Conservation (phyloP, 2,113 vertebrate genomes). For the Ceyx margarethae region DNA sequence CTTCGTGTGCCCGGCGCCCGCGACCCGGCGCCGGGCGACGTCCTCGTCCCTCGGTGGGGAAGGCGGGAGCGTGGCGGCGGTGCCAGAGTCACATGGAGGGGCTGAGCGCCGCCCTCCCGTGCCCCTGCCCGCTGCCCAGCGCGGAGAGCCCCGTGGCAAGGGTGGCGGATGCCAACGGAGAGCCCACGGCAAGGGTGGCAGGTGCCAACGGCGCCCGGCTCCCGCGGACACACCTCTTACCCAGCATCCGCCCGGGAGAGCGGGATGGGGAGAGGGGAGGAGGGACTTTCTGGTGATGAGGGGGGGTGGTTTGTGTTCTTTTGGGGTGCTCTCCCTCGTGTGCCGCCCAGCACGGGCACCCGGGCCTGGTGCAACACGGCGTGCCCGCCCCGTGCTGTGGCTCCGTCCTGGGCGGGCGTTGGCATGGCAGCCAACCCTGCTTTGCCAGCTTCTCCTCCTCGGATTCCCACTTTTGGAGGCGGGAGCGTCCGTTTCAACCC, state of each 20-base stretch:
- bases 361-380: fast-evolving
- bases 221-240: conserved; percentile 65
- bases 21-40: neutral
- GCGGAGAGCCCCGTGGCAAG: neutral
- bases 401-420: neutral
- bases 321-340: neutral
- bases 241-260: conserved; percentile 57
- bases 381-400: neutral
- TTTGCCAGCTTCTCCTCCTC: neutral
- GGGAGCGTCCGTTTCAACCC: fast-evolving
- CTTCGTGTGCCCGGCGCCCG: neutral
- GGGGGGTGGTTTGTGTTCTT: neutral
- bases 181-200: neutral
- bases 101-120: neutral
- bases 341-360: fast-evolving
- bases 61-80: fast-evolving
- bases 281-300: neutral
- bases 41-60: neutral
- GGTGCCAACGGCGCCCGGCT: neutral
- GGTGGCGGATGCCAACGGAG: neutral
- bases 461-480: neutral
- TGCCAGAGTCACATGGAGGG: fast-evolving
- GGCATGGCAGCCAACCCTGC: fast-evolving
- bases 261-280: conserved; percentile 40
- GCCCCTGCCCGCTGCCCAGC: neutral